These are phyloP conservation scores for Macroramphosus scolopax DNA, from an alignment of 2,797 vertebrate species.

Conservation along the genomic window DNA sequence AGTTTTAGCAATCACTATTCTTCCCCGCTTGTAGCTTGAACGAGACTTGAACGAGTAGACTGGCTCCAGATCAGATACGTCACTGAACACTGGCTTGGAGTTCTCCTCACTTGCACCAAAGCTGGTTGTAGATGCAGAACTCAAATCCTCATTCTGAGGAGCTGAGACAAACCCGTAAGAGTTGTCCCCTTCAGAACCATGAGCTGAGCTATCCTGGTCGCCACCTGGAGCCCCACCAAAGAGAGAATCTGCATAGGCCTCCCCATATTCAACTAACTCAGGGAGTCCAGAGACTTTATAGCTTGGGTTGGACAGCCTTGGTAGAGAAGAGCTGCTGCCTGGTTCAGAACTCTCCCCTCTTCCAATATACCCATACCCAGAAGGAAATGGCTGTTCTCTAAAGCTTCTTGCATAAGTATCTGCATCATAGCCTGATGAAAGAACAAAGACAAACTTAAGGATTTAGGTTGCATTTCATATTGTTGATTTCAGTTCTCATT, in stretches of 20 bases:
- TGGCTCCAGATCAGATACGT: constrained; percentile 29
- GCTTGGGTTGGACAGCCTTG: neutral
- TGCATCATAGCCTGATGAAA: too few species aligned
- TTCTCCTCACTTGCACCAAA: neutral
- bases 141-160: neutral
- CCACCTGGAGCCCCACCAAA: neutral
- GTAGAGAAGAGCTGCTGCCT: neutral
- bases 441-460: too few species aligned
- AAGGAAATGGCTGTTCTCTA: neutral
- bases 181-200: neutral
- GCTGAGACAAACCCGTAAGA: neutral
- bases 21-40: constrained; percentile 32
- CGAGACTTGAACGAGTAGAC: constrained; percentile 22
- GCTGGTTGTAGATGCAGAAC: neutral
- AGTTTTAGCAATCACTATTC: constrained; percentile 1
- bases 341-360: neutral
- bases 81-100: constrained; percentile 25
- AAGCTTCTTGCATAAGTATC: too few species aligned
- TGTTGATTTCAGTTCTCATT: too few species aligned
- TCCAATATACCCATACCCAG: neutral
- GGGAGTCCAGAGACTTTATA: neutral
- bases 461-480: too few species aligned
- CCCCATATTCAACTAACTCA: neutral
- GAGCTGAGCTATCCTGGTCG: neutral
- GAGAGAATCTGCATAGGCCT: neutral